Evolutionary conservation across 2,888 invertebrate species (phyloP), one percentile per base, ranked within the genome.

Genomic region (Sarcophaga carnaria): DNA sequence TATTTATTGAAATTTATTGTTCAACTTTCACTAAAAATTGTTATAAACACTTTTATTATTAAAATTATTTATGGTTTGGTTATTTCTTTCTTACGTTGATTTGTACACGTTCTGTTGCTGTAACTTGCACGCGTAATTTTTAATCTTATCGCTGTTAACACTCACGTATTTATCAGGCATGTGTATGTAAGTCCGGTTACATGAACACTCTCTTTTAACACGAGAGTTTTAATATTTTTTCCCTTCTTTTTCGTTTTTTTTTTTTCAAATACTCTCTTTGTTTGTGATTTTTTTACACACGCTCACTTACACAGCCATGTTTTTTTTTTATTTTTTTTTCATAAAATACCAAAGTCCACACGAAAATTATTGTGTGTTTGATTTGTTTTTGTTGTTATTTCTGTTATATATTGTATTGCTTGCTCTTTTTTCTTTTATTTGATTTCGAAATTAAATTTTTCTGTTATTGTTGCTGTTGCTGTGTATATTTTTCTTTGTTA

Each of bases 381-480:
- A 63, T 74, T 82, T 86, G 72, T 88, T 74, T 82, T 82, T 88
- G 88, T 89, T 89, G 64, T 86, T 90, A 87, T 83, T 90, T 79
- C 85, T 88, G 70, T 47, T 54, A 67, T 84, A 77, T 85, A 85
- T 82, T 84, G 80, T 83, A 87, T 85, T 79, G 86, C 72, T 81
- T 85, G 84, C 59, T 86, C 86, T 84, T 81, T 86, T 83, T 76
- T 80, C 83, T 67, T 54, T 80, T 74, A 81, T 75, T 85, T 64
- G 25, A 69, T 80, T 83, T 80, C 63, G 25, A 80, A 80, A 83
- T 71, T 59, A 14, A 54, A 74, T 22, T 54, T 37, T 37, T 59
- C 5, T 54, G 4, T 72, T 49, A 14, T 37, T 60, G 60, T 27
- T 76, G 25, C 27, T 37, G 37, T 37, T 71, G 76, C 67, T 80